These are phyloP conservation scores for Drosophila antonietae DNA, from an alignment of 2,888 invertebrate species.

Conservation along the genomic window DNA sequence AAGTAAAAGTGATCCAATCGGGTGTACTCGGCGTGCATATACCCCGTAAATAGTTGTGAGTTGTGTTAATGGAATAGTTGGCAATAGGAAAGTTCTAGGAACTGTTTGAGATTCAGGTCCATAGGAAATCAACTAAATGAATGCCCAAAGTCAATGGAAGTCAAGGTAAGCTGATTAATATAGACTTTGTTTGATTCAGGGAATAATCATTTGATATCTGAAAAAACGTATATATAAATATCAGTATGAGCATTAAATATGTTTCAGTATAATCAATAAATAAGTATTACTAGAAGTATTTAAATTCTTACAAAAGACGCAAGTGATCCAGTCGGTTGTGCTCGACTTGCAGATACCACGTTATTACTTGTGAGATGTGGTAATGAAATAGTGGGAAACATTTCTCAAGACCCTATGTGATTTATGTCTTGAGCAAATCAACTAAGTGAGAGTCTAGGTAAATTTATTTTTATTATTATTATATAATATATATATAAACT, in stretches of 20 bases:
- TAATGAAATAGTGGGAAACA: neutral
- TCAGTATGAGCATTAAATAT: no score
- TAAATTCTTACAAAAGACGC: constrained; percentile 51
- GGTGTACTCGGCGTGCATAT: neutral
- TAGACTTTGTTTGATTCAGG: neutral
- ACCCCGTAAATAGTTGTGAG: neutral
- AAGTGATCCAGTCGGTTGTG: neutral
- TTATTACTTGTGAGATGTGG: neutral
- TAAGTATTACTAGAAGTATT: no score
- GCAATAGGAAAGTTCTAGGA: no score
- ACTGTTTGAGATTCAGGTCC: no score
- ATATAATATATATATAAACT: no score
- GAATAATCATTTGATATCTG: constrained; percentile 55
- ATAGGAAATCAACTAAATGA: neutral
- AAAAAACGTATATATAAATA: no score
- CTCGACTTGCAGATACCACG: neutral
- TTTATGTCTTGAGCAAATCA: no score
- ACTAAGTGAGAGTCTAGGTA: no score
- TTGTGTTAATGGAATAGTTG: neutral
- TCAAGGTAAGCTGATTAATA: neutral
- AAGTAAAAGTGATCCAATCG: constrained; percentile 1
- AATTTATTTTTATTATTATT: no score
- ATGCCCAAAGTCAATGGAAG: neutral
- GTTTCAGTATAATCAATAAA: no score
- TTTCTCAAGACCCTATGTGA: no score